Percentiles rank a stretch among this genome's conserved stretches.
These are phyloP conservation scores for Stichopus chloronotus DNA, from an alignment of 35 echinoderm and acorn worm genomes.

Conservation along the genomic window DNA sequence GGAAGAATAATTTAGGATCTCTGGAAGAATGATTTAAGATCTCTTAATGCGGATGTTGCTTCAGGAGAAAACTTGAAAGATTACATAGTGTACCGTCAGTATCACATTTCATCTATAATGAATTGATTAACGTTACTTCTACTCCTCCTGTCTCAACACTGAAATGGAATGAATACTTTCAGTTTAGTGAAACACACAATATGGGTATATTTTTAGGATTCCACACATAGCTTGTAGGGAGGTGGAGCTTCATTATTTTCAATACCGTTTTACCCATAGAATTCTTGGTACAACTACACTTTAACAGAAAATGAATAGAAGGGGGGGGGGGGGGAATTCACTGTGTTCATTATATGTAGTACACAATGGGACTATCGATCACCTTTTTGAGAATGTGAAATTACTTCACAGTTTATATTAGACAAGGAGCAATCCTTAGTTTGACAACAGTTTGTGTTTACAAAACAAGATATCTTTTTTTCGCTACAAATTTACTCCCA, in stretches of 20 bases:
- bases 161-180: not conserved
- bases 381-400: not conserved
- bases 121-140: not conserved
- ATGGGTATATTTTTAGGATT: not conserved
- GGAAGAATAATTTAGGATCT: not conserved
- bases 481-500: not conserved
- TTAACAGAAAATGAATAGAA: not conserved
- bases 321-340: not conserved
- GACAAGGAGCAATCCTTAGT: not conserved
- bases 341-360: not conserved
- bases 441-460: not conserved
- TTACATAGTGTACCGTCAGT: not conserved
- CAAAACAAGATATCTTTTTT: not conserved
- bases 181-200: not conserved
- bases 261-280: not conserved
- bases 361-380: not conserved
- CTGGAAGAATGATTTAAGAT: not conserved
- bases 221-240: not conserved
- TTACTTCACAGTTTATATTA: not conserved
- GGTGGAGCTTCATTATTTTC: not conserved
- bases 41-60: not conserved
- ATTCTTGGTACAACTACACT: not conserved
- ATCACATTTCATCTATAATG: not conserved
- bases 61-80: not conserved
- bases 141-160: not conserved